Percentiles rank a stretch among this genome's conserved stretches.
Evolutionary conservation across 2,888 invertebrate species (phyloP).

Genomic region (Parascotia fuliginaria): DNA sequence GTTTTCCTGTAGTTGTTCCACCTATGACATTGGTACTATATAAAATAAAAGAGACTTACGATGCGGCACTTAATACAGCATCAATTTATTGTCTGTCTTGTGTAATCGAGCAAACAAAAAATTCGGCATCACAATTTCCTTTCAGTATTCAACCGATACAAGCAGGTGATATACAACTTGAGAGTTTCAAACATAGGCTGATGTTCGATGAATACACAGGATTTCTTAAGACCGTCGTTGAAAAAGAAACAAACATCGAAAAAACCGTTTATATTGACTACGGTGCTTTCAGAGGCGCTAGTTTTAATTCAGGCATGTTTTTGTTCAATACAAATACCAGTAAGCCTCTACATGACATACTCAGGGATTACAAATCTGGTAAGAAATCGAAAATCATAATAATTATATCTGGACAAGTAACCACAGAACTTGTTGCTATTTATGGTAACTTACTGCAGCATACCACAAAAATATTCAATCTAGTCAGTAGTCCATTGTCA

Average conservation of each 20-base stretch:
- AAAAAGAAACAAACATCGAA: slow-evolving; percentile 72
- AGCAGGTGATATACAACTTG: slow-evolving; percentile 92
- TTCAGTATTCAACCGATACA: slow-evolving; percentile 88
- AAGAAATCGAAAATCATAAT: slow-evolving; percentile 85
- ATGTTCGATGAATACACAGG: slow-evolving; percentile 93
- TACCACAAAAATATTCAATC: slow-evolving; percentile 92
- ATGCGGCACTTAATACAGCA: slow-evolving; percentile 64
- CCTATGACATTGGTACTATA: slow-evolving; percentile 91
- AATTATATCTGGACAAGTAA: slow-evolving; percentile 93
- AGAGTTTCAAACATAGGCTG: slow-evolving; percentile 92
- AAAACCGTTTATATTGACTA: slow-evolving; percentile 87
- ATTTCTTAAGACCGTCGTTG: slow-evolving; percentile 91
- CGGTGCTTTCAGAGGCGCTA: slow-evolving; percentile 94
- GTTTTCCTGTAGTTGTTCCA: slow-evolving; percentile 91
- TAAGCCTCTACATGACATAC: slow-evolving; percentile 92
- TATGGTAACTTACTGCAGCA: slow-evolving; percentile 92
- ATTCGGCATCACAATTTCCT: slow-evolving; percentile 48
- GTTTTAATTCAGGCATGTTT: slow-evolving; percentile 97
- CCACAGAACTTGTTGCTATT: slow-evolving; percentile 92
- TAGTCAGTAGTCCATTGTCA: slow-evolving; percentile 87
- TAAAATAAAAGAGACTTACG: slow-evolving; percentile 76
- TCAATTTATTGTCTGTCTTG: slow-evolving; percentile 67
- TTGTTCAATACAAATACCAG: slow-evolving; percentile 95
- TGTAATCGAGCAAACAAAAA: slow-evolving; percentile 51
- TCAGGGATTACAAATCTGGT: slow-evolving; percentile 89